Conservation (phyloP, 1,140 invertebrate species). For the Zaprionus kolodkinae region DNA sequence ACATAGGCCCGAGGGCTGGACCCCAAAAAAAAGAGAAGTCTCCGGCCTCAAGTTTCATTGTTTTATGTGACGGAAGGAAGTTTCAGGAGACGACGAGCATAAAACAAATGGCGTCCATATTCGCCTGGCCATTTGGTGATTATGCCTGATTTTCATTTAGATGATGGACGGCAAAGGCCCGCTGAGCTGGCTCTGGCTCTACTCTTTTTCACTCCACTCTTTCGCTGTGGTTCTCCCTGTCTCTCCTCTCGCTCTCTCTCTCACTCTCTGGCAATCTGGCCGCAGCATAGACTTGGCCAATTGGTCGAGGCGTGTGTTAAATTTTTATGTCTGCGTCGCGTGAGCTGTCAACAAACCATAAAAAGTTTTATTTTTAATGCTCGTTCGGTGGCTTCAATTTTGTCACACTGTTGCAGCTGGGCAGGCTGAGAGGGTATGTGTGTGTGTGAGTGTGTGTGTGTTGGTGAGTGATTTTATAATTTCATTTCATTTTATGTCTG, state of each 20-base stretch:
- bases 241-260: not conserved
- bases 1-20: not conserved
- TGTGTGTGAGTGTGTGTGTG: conserved; percentile 9
- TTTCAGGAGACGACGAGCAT: conserved; percentile 12
- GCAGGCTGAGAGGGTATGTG: not conserved
- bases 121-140: conserved; percentile 66
- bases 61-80: conserved; percentile 40
- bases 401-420: conserved; percentile 23
- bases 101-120: conserved; percentile 61
- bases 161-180: conserved; percentile 64
- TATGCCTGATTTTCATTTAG: conserved; percentile 79
- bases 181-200: not conserved
- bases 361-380: conserved; percentile 55
- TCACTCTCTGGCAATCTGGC: not conserved
- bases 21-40: not conserved
- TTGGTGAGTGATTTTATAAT: conserved; percentile 38
- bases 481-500: conserved; percentile 40
- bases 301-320: conserved; percentile 30
- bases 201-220: not conserved
- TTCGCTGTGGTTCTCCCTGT: not conserved
- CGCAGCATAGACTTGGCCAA: conserved; percentile 16
- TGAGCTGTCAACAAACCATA: conserved; percentile 58
- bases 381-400: conserved; percentile 32
- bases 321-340: conserved; percentile 32
- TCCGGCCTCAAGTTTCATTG: conserved; percentile 40